A percentile compares a stretch with the other conserved stretches of the same genome.
phyloP scores from a whole-genome alignment of 2,888 invertebrate genomes.

The Tethea ocularis region DNA sequence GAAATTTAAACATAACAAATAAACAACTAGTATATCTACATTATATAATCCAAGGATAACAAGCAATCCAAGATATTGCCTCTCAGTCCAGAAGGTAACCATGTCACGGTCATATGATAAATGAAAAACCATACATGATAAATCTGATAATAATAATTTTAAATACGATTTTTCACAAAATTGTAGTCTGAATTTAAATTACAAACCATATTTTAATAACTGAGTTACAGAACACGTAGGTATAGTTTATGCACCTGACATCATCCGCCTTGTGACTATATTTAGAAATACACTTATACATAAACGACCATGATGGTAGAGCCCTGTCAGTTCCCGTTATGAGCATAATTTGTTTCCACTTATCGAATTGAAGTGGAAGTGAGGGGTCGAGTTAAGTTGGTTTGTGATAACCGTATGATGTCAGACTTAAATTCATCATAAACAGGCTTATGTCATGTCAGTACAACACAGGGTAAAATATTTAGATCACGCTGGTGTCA shows the following conservation, averaged over 20 bases:
- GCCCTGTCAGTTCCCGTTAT: constrained; percentile 48
- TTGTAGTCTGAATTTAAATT: not conserved
- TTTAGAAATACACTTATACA: constrained; percentile 69
- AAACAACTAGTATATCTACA: not conserved
- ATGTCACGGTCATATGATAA: not conserved
- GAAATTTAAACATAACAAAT: constrained; percentile 1
- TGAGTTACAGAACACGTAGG: constrained; percentile 20
- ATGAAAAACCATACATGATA: not conserved
- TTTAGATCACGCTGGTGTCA: constrained; percentile 24
- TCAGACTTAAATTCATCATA: constrained; percentile 50
- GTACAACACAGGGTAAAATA: constrained; percentile 18
- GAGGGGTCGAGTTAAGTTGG: constrained; percentile 49
- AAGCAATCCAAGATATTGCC: not conserved
- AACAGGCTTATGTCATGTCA: constrained; percentile 44
- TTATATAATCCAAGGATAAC: constrained; percentile 8
- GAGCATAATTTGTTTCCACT: constrained; percentile 35
- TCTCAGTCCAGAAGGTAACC: not conserved
- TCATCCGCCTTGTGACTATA: constrained; percentile 59
- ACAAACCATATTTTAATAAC: constrained; percentile 15
- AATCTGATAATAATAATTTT: not conserved
- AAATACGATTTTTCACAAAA: no score
- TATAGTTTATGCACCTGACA: constrained; percentile 50
- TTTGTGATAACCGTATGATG: constrained; percentile 60
- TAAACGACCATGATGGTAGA: constrained; percentile 41
- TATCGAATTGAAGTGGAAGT: constrained; percentile 24